These are phyloP conservation scores for Unio delphinus DNA, from an alignment of 2,888 invertebrate genomes.

Conservation along the genomic window DNA sequence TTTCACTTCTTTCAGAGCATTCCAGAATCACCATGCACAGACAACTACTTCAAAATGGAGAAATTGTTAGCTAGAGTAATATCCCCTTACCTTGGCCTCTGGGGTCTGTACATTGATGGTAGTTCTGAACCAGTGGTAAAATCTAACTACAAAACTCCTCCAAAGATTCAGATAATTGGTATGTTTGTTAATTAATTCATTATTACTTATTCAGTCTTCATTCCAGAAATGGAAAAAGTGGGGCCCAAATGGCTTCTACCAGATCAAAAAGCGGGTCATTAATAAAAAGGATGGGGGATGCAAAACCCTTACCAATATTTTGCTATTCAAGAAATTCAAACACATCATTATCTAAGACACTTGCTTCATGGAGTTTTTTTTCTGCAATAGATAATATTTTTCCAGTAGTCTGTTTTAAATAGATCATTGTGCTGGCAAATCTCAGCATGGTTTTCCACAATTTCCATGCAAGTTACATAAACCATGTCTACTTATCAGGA, in stretches of 20 bases:
- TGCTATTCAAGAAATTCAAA: too few species aligned
- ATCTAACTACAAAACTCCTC: conserved; percentile 24
- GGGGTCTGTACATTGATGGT: conserved; percentile 63
- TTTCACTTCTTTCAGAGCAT: conserved; percentile 49
- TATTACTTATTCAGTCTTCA: not conserved
- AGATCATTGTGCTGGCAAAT: too few species aligned
- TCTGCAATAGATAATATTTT: too few species aligned
- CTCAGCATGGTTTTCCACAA: too few species aligned
- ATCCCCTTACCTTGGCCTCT: conserved; percentile 64
- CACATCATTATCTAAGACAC: too few species aligned
- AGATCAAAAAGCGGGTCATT: too few species aligned
- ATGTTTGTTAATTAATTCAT: conserved; percentile 7
- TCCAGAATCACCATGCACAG: conserved; percentile 63
- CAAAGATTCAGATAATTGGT: conserved; percentile 11
- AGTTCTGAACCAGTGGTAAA: conserved; percentile 51
- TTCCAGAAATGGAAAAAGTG: not conserved
- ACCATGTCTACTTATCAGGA: too few species aligned
- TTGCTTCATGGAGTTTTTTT: too few species aligned
- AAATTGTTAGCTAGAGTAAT: conserved; percentile 64
- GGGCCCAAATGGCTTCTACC: not conserved
- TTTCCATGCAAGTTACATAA: too few species aligned
- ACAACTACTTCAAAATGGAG: conserved; percentile 64
- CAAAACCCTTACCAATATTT: too few species aligned
- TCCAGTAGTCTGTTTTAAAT: too few species aligned
- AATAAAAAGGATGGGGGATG: too few species aligned